These are phyloP conservation scores for Thunnus albacares DNA, from an alignment of 2,797 vertebrate genomes.

Conservation along the genomic window DNA sequence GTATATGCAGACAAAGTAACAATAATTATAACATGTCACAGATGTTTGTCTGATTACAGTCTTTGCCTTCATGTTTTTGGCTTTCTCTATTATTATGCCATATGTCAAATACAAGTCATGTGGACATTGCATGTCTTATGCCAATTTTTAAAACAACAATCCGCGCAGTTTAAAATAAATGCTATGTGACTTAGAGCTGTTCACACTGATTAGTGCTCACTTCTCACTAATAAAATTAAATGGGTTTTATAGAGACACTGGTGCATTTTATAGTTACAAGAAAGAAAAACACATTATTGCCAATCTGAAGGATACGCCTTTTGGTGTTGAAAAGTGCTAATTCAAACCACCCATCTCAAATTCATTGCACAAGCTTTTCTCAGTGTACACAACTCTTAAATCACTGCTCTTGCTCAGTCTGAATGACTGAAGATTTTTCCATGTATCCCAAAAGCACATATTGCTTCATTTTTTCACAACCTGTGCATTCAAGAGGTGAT, in stretches of 20 bases:
- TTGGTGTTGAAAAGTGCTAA: slow-evolving; percentile 34
- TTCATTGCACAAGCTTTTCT: slow-evolving; percentile 13
- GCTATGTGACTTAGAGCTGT: neutral
- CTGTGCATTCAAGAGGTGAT: neutral
- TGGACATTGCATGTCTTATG: neutral
- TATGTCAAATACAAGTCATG: slow-evolving; percentile 6
- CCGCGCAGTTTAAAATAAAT: slow-evolving; percentile 2
- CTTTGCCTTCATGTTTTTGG: neutral
- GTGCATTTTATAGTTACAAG: slow-evolving; percentile 40
- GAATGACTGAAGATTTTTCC: neutral
- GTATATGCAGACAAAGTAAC: neutral
- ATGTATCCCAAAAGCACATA: neutral
- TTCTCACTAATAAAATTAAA: slow-evolving; percentile 11
- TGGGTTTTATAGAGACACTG: slow-evolving; percentile 44
- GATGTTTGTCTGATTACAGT: slow-evolving; percentile 11
- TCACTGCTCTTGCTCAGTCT: slow-evolving; percentile 3
- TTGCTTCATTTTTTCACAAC: neutral
- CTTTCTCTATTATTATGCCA: neutral
- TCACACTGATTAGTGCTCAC: slow-evolving; percentile 15
- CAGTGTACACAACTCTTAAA: neutral
- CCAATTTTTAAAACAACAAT: slow-evolving; percentile 14
- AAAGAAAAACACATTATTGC: slow-evolving; percentile 43
- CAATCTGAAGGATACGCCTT: slow-evolving; percentile 16
- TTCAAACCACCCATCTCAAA: slow-evolving; percentile 46
- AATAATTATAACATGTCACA: neutral